phyloP scores from a whole-genome alignment of 2,113 vertebrate genomes.

The Megaleporinus macrocephalus region DNA sequence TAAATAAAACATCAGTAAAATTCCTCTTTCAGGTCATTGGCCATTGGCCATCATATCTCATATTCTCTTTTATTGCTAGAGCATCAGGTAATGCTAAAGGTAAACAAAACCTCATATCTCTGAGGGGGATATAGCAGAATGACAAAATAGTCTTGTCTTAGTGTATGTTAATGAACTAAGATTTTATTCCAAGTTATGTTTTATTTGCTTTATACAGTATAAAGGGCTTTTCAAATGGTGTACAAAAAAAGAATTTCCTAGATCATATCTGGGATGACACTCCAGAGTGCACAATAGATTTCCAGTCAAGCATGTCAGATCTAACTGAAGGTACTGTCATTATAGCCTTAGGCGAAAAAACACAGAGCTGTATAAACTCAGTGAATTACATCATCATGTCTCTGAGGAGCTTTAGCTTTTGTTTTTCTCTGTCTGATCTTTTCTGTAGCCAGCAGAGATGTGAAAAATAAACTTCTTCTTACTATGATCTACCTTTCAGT shows the following conservation, averaged over 20 bases:
- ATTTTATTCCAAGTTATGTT: too few species aligned
- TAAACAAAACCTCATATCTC: too few species aligned
- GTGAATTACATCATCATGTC: constrained; percentile 7
- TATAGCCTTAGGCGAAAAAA: constrained; percentile 3
- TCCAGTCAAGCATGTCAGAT: constrained; percentile 15
- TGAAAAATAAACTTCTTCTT: not conserved
- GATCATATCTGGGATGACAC: too few species aligned
- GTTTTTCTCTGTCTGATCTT: constrained; percentile 1
- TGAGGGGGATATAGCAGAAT: too few species aligned
- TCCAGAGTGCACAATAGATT: not conserved
- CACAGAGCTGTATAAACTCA: not conserved
- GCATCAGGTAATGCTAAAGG: too few species aligned
- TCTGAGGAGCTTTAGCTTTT: not conserved
- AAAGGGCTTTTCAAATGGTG: too few species aligned
- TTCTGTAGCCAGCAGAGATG: not conserved
- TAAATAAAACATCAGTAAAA: too few species aligned
- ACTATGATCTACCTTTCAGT: not conserved
- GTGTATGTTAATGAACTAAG: not conserved
- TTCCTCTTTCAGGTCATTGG: too few species aligned
- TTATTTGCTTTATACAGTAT: not conserved
- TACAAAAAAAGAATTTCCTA: constrained; percentile 14
- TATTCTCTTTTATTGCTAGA: too few species aligned
- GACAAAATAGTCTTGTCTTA: too few species aligned
- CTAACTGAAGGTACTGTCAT: not conserved
- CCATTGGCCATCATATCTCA: too few species aligned